These are phyloP conservation scores for Clusia tigrina DNA, from an alignment of 2,888 invertebrate genomes.

Conservation along the genomic window DNA sequence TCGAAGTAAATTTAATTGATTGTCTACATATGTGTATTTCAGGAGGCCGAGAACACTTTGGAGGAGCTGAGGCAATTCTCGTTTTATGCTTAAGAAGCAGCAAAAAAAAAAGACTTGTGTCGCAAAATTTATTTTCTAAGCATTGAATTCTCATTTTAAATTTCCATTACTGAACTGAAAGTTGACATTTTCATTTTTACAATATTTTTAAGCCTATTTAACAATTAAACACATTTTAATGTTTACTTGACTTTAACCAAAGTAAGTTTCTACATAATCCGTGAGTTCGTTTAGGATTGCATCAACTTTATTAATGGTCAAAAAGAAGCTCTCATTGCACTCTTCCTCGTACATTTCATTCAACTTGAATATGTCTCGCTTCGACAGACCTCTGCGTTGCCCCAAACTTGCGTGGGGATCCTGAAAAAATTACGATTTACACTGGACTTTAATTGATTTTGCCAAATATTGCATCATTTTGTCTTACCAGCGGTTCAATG, in stretches of 20 bases:
- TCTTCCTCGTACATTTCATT: constrained; percentile 67
- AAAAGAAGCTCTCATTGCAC: constrained; percentile 48
- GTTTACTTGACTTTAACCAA: constrained; percentile 31
- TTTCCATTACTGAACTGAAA: not conserved
- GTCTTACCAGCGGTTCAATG: constrained; percentile 68
- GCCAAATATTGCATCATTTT: too few species aligned
- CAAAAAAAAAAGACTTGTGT: constrained; percentile 1
- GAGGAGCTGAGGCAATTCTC: constrained; percentile 62
- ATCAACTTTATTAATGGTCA: constrained; percentile 48
- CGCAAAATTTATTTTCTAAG: not conserved
- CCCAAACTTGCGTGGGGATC: constrained; percentile 65
- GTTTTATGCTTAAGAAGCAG: constrained; percentile 48
- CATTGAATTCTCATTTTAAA: not conserved
- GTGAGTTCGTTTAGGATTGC: constrained; percentile 50
- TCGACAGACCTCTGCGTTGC: constrained; percentile 67
- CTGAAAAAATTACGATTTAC: constrained; percentile 45
- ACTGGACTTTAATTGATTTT: not conserved
- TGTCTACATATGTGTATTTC: constrained; percentile 20
- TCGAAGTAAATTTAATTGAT: constrained; percentile 3
- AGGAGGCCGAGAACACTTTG: constrained; percentile 59
- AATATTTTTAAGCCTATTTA: too few species aligned
- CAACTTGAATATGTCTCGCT: constrained; percentile 66
- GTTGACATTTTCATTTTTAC: not conserved
- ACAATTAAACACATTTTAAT: constrained; percentile 12
- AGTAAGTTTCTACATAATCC: constrained; percentile 44